phyloP scores from a whole-genome alignment of 2,888 invertebrate species.

The Danaus chrysippus region DNA sequence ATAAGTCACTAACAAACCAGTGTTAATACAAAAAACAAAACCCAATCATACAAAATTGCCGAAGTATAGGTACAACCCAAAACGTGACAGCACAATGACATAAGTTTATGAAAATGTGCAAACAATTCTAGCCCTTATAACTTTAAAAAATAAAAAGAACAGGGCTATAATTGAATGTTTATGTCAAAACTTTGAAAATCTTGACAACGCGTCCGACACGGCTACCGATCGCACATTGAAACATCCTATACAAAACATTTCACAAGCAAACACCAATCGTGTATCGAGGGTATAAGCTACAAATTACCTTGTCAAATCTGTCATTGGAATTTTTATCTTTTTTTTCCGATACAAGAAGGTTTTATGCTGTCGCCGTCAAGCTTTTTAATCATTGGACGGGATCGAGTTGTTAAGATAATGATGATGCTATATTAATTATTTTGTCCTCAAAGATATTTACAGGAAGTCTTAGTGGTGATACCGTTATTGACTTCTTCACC shows the following conservation, averaged over 20 bases:
- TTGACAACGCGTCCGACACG: constrained; percentile 24
- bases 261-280: background rate
- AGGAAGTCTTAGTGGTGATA: constrained; percentile 24
- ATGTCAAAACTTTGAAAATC: constrained; percentile 23
- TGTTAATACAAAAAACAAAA: constrained; percentile 20
- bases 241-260: background rate
- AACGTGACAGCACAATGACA: constrained; percentile 12
- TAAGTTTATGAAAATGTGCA: constrained; percentile 14
- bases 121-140: constrained; percentile 14
- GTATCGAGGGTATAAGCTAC: background rate
- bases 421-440: constrained; percentile 32
- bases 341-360: constrained; percentile 19
- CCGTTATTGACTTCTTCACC: constrained; percentile 1
- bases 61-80: constrained; percentile 25
- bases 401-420: constrained; percentile 32
- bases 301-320: constrained; percentile 7
- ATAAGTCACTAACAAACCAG: constrained; percentile 12
- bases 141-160: constrained; percentile 11
- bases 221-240: constrained; percentile 19
- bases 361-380: constrained; percentile 28
- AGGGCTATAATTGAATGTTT: constrained; percentile 27
- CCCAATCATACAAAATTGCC: constrained; percentile 27
- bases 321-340: constrained; percentile 12
- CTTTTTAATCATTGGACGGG: constrained; percentile 25
- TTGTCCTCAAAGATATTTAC: constrained; percentile 20